Base-by-base conservation (phyloP, 2,797 vertebrate species). In the Rhadinocentrus ornatus region DNA sequence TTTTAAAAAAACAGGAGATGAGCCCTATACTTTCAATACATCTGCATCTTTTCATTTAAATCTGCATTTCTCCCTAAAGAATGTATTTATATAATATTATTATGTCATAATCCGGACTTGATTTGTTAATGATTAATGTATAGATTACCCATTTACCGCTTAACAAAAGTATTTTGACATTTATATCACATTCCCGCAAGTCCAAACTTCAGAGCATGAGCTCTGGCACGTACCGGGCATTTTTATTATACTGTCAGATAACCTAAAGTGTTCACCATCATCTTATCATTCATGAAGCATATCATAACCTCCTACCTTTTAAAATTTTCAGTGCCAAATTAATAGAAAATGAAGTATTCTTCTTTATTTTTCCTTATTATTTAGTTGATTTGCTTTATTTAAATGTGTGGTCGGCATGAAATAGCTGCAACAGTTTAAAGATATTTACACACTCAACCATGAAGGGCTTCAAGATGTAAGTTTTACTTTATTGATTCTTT, bases 71-170 rank as follows among this genome's bases (percentile, higher is more conserved):
- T 44, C 10, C 24, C 7, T 39, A 27, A 18, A 41, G n/a, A 26
- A 26, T 12, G 50, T 22, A 27, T 2, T 55, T 13, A 37, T 37
- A 37, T 37, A 37, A 15, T 4, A 37, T 12, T 37, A 37, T 37
- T 4, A 3, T 37, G 35, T 15, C 35, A 12, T 37, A 12, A 35
- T 15, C 1, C 16, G 8, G 26, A 54, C 8, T 35, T 53, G 1
- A 29, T 32, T 48, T 24, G 26, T 67, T 35, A 67, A 62, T 72
- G 4, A 69, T 66, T 77, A 3, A 59, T 39, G 29, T 22, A 0
- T 27, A 50, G n/a, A 50, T 48, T 27, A 48, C 3, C 5, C 9
- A 11, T 46, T 48, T 39, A 41, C 34, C 48, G 26, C 24, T 44
- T 15, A 60, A 37, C 39, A 22, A n/a, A 39, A 15, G 16, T 13